Conservation (phyloP, 2,888 invertebrate species). For the Urechis unicinctus region DNA sequence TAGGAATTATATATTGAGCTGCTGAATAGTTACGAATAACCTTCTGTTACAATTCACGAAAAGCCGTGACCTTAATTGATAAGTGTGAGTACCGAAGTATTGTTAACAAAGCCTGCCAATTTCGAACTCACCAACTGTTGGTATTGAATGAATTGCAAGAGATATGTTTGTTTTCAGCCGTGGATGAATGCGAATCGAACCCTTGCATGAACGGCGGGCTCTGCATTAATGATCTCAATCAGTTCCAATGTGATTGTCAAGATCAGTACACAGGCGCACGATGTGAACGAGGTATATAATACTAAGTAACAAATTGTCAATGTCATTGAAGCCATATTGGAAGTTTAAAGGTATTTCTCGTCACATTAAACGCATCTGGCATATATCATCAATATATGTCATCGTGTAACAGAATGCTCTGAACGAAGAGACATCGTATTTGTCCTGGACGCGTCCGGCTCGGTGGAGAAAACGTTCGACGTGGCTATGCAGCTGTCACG, state of each 20-base stretch:
- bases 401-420: slow-evolving; percentile 12
- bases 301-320: too few species aligned
- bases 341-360: not conserved
- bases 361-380: too few species aligned
- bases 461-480: slow-evolving; percentile 17
- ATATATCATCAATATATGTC: too few species aligned
- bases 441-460: slow-evolving; percentile 21
- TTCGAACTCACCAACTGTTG: too few species aligned
- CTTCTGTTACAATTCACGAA: too few species aligned
- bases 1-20: not conserved
- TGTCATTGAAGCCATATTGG: not conserved
- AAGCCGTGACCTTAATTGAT: too few species aligned
- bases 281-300: slow-evolving; percentile 26
- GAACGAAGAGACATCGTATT: slow-evolving; percentile 16
- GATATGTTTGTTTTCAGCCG: slow-evolving; percentile 16
- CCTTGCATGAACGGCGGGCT: slow-evolving; percentile 80
- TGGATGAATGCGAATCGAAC: slow-evolving; percentile 67
- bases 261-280: slow-evolving; percentile 32
- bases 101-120: too few species aligned
- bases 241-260: slow-evolving; percentile 34
- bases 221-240: slow-evolving; percentile 55
- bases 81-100: too few species aligned
- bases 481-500: slow-evolving; percentile 9
- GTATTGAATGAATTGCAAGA: not conserved
- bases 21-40: too few species aligned